Evolutionary conservation across 2,797 vertebrate genomes (phyloP).

Genomic region (Forpus xanthops): DNA sequence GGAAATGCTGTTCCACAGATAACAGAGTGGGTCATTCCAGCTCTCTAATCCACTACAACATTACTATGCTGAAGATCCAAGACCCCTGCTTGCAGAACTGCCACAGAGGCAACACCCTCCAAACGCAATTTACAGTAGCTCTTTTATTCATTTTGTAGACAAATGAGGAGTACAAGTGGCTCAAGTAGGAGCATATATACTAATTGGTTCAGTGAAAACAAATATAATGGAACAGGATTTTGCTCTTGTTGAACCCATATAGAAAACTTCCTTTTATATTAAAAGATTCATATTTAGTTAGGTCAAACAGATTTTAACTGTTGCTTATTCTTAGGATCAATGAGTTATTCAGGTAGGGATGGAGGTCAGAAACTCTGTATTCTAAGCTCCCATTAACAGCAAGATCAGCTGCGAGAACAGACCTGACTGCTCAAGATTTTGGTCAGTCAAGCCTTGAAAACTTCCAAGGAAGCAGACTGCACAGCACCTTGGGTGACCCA

Average conservation of each 20-base stretch:
- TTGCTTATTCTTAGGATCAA: background rate
- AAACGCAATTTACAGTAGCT: background rate
- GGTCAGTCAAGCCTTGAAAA: background rate
- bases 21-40: background rate
- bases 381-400: background rate
- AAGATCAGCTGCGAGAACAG: background rate
- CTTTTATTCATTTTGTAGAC: background rate
- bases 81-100: background rate
- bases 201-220: background rate
- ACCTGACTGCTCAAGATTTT: background rate
- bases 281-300: background rate
- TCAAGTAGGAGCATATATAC: background rate
- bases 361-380: fast-evolving
- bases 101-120: background rate
- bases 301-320: background rate
- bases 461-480: background rate
- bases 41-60: background rate
- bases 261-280: background rate
- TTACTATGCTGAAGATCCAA: background rate
- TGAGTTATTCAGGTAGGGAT: background rate
- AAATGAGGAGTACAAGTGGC: background rate
- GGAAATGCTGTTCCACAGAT: background rate
- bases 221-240: background rate
- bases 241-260: background rate
- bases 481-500: background rate